Conservation (phyloP, 2,113 vertebrate species). For the Eulemur macaco region DNA sequence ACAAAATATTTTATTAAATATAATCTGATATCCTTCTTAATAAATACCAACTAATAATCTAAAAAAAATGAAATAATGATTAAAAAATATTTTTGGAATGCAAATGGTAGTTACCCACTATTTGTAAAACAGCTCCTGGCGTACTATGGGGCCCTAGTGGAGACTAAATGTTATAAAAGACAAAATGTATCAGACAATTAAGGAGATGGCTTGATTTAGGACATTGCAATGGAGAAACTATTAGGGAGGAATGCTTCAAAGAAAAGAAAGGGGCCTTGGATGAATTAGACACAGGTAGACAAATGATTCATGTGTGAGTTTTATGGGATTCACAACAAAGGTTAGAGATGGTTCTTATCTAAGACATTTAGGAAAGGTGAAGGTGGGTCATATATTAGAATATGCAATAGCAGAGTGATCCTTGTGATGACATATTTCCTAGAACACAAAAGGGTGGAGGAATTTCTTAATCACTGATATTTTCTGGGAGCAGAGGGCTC, state of each 20-base stretch:
- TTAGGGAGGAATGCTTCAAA: background rate
- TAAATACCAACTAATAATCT: background rate
- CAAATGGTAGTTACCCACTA: background rate
- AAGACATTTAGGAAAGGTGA: background rate
- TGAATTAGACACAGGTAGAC: background rate
- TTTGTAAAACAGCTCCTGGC: background rate
- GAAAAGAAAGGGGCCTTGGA: background rate
- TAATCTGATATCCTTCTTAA: background rate
- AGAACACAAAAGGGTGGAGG: background rate
- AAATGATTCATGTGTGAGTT: background rate
- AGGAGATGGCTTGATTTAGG: background rate
- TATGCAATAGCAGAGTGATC: background rate
- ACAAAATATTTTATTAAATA: background rate
- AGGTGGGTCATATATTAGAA: background rate
- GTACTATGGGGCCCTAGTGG: background rate
- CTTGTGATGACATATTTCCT: background rate
- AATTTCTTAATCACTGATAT: background rate
- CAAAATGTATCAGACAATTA: background rate
- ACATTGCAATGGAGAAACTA: background rate
- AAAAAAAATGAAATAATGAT: background rate
- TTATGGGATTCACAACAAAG: background rate
- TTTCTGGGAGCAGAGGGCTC: background rate
- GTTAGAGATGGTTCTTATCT: background rate
- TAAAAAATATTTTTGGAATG: background rate
- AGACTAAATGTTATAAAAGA: background rate